These are phyloP conservation scores for Synanthedon vespiformis DNA, from an alignment of 2,888 invertebrate genomes.

Conservation along the genomic window DNA sequence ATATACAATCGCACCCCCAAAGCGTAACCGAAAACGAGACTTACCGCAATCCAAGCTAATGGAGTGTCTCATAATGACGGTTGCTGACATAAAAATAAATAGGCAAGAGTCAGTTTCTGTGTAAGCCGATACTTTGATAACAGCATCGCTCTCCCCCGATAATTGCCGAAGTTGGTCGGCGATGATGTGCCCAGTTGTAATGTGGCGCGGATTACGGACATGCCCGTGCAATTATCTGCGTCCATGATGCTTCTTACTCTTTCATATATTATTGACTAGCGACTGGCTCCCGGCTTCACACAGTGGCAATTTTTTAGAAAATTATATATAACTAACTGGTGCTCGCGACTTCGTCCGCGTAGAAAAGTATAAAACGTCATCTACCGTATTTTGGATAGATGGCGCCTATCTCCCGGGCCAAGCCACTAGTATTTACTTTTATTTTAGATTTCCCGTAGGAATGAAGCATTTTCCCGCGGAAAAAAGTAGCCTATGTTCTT, in stretches of 20 bases:
- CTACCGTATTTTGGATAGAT: too few relatives aligned
- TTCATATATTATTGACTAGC: too few relatives aligned
- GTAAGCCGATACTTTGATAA: slow-evolving; percentile 72
- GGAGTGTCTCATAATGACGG: slow-evolving; percentile 71
- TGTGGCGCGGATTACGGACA: slow-evolving; percentile 9
- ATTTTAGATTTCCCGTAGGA: too few relatives aligned
- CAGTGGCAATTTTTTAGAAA: too few relatives aligned
- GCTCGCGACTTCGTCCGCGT: too few relatives aligned
- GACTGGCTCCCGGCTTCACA: too few relatives aligned
- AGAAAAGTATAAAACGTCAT: too few relatives aligned
- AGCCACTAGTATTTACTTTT: too few relatives aligned
- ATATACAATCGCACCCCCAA: slow-evolving; percentile 56
- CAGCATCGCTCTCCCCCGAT: slow-evolving; percentile 67
- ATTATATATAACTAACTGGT: too few relatives aligned
- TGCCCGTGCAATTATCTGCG: background rate
- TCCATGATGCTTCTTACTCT: background rate
- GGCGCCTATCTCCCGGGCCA: too few relatives aligned
- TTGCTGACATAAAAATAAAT: slow-evolving; percentile 72
- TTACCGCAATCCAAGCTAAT: slow-evolving; percentile 69
- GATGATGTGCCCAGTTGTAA: slow-evolving; percentile 34
- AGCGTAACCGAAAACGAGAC: slow-evolving; percentile 66
- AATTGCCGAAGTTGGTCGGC: slow-evolving; percentile 63
- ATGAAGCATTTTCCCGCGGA: too few relatives aligned
- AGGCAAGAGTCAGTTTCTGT: slow-evolving; percentile 70
- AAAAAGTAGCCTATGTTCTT: too few relatives aligned